Percentiles rank a stretch among this genome's conserved stretches.
Evolutionary conservation across 2,888 invertebrate species (phyloP).

Genomic region (Timema podura): DNA sequence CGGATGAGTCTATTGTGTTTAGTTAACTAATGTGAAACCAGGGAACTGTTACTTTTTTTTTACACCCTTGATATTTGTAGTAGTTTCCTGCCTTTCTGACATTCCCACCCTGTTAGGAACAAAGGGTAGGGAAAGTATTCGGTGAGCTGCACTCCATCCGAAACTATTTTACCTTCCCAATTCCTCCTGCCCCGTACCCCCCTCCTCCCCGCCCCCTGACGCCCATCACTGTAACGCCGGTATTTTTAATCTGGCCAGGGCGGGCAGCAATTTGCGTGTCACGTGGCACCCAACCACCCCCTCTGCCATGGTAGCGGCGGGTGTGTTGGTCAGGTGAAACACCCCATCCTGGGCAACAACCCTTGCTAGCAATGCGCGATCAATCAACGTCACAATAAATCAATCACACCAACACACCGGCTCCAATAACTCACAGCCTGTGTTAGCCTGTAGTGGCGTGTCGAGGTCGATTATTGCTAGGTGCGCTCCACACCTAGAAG

Average conservation of each 20-base stretch:
- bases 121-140: slow-evolving; percentile 8
- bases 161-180: no score
- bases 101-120: no score
- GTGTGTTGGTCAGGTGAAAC: slow-evolving; percentile 13
- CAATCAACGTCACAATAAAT: slow-evolving; percentile 46
- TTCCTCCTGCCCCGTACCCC: no score
- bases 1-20: no score
- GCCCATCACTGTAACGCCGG: slow-evolving; percentile 10
- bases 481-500: no score
- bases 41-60: no score
- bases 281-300: neutral
- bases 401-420: slow-evolving; percentile 39
- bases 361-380: slow-evolving; percentile 34
- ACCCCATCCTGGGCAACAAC: slow-evolving; percentile 9
- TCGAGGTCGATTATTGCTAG: slow-evolving; percentile 11
- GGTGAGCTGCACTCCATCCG: no score
- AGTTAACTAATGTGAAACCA: no score
- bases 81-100: no score
- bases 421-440: slow-evolving; percentile 25
- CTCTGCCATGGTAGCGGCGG: neutral
- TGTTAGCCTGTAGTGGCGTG: slow-evolving; percentile 6
- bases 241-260: slow-evolving; percentile 9
- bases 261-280: slow-evolving; percentile 3
- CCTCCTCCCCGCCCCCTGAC: neutral
- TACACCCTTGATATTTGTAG: no score